These are phyloP conservation scores for Scophthalmus maximus DNA, from an alignment of 2,113 vertebrate species.

Conservation along the genomic window DNA sequence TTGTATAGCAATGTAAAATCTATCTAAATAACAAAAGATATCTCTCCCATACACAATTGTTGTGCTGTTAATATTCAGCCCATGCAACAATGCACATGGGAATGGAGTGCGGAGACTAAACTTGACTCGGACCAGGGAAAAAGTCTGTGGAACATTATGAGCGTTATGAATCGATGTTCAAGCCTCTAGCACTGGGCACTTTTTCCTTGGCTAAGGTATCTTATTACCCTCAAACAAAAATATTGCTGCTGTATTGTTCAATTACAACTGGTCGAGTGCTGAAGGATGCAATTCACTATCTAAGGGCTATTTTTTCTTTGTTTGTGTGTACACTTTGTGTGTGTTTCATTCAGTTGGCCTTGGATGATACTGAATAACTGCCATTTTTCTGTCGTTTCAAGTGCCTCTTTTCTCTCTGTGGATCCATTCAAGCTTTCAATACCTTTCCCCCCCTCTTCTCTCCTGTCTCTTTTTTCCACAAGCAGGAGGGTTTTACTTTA, in stretches of 20 bases:
- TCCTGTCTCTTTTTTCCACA: constrained; percentile 88
- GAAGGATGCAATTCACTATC: constrained; percentile 73
- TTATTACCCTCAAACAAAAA: constrained; percentile 80
- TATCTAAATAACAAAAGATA: constrained; percentile 85
- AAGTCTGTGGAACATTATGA: constrained; percentile 71
- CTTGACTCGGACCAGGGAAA: constrained; percentile 60
- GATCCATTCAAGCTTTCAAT: constrained; percentile 86
- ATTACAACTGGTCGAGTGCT: constrained; percentile 77
- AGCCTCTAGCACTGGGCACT: constrained; percentile 50
- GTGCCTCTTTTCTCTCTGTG: constrained; percentile 80
- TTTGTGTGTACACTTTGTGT: constrained; percentile 61
- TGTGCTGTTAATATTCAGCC: constrained; percentile 80
- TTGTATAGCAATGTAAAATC: constrained; percentile 78
- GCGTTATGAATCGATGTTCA: constrained; percentile 66
- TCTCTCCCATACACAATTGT: constrained; percentile 72
- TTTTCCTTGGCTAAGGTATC: constrained; percentile 73
- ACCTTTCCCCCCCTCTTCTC: constrained; percentile 80
- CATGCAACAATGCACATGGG: constrained; percentile 67
- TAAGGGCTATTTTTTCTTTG: constrained; percentile 70
- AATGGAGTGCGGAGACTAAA: constrained; percentile 72
- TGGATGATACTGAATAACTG: constrained; percentile 82
- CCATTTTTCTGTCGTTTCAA: constrained; percentile 80
- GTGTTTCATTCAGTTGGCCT: constrained; percentile 70
- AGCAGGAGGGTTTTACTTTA: constrained; percentile 98
- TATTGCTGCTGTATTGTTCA: constrained; percentile 71